Conservation (phyloP, 1,140 invertebrate species). For the Diplogasteroides magnus region DNA sequence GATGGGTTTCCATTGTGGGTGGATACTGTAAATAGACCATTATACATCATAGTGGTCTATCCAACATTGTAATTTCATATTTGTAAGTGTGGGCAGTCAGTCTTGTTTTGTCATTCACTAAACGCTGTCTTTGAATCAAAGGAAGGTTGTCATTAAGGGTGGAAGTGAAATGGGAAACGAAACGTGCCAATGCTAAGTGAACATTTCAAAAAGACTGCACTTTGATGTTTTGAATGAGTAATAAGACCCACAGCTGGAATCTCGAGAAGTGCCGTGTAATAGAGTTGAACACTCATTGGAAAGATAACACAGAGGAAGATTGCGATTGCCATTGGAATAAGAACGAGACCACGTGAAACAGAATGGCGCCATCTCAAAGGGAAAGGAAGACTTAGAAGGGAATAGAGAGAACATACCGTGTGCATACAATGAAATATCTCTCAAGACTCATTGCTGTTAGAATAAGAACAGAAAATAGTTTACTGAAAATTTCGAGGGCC, state of each 20-base stretch:
- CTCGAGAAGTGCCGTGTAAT: neutral
- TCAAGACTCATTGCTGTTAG: constrained; percentile 31
- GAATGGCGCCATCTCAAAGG: neutral
- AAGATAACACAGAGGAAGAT: constrained; percentile 18
- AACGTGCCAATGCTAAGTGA: no score
- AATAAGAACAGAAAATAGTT: constrained; percentile 28
- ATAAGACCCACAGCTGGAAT: neutral
- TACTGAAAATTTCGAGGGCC: constrained; percentile 24
- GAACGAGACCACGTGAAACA: neutral
- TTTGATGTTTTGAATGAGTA: no score
- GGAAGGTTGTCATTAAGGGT: no score
- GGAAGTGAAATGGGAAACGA: no score
- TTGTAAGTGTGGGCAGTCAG: no score
- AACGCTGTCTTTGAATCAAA: no score
- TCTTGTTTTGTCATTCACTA: no score
- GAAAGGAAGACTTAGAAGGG: neutral
- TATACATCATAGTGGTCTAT: no score
- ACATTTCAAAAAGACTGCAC: no score
- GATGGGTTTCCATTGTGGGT: no score
- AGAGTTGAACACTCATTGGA: constrained; percentile 9
- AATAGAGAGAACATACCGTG: constrained; percentile 14
- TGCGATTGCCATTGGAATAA: constrained; percentile 14
- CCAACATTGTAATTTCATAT: no score
- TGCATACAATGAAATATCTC: constrained; percentile 30
- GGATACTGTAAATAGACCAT: no score